Evolutionary conservation across 2,797 vertebrate genomes (phyloP), one percentile per base, ranked within the genome.

Genomic region (Orestias chungarensis): DNA sequence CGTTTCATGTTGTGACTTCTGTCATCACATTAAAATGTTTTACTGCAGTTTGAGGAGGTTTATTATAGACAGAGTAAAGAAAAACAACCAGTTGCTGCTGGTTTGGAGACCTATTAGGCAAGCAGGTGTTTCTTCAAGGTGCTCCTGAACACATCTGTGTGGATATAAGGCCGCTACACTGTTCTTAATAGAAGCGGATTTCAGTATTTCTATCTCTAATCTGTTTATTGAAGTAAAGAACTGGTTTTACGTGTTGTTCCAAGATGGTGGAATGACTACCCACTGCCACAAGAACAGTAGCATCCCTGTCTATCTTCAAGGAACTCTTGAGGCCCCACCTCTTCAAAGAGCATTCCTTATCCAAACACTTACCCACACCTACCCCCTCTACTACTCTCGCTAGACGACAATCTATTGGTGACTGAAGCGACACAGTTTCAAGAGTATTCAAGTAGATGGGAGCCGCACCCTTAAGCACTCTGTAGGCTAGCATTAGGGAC

Each of bases 1-100:
- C 66, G 38, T 82, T 82, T 82, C 46, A 87, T 74, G 78, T 75
- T 6, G 17, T 54, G 33, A 4, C 7, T 23, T 64, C 80, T 79
- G 73, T 73, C 68, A n/a, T 27, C 71, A 40, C 5, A 65, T 82
- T 44, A 52, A 18, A 27, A 33, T 27, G 25, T 11, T 73, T 75
- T 33, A 73, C 35, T 1, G 10, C 35, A 0, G 38, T 67, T 43
- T 69, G 61, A 64, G 29, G 27, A 49, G 33, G 23, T 61, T 70
- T 70, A 47, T 70, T 44, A 62, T 10, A 49, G 55, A 47, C 40
- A 15, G 25, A 27, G 44, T 27, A 33, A 33, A 40, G 57, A 27
- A 57, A 57, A 44, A 61, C 64, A 40, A 25, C n/a, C 52, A 73
- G 54, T 65, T 67, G 65, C 43, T 61, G 68, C 42, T 17, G 57